Evolutionary conservation across 2,797 vertebrate species (phyloP).

Genomic region (Mormyrops boulengeri): DNA sequence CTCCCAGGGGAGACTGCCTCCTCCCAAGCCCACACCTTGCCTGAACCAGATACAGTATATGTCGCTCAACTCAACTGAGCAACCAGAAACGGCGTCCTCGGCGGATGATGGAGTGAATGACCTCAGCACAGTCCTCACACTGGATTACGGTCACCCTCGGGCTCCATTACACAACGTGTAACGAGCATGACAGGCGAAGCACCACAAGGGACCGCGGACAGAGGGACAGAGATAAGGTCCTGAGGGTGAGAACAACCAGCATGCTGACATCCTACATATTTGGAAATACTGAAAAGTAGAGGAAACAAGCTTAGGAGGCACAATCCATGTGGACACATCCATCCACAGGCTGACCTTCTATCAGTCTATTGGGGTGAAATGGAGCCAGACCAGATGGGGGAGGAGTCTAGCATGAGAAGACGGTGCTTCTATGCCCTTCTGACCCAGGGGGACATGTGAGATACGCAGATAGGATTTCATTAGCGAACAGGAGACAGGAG

Average conservation of each 20-base stretch:
- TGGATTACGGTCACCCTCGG: conserved; percentile 57
- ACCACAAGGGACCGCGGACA: not conserved
- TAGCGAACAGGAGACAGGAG: not conserved
- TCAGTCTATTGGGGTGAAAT: not conserved
- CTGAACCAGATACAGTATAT: not conserved
- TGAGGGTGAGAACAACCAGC: not conserved
- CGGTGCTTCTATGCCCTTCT: not conserved
- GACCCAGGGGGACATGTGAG: conserved; percentile 13
- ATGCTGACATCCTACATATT: not conserved
- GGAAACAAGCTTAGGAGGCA: not conserved
- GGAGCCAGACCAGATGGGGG: conserved; percentile 10
- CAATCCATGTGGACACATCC: not conserved
- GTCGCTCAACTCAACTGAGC: conserved; percentile 45
- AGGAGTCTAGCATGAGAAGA: not conserved
- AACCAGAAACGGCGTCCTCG: conserved; percentile 56
- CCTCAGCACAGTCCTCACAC: conserved; percentile 56
- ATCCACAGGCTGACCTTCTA: not conserved
- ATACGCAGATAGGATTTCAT: not conserved
- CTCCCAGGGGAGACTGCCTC: not conserved
- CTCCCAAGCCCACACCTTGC: not conserved
- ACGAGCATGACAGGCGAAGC: conserved; percentile 11
- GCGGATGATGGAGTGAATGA: conserved; percentile 50
- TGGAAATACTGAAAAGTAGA: not conserved
- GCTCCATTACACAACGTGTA: conserved; percentile 45
- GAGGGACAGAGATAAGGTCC: not conserved